Evolutionary conservation across 2,888 invertebrate species (phyloP), one percentile per base, ranked within the genome.

Genomic region (Polydrusus cervinus): DNA sequence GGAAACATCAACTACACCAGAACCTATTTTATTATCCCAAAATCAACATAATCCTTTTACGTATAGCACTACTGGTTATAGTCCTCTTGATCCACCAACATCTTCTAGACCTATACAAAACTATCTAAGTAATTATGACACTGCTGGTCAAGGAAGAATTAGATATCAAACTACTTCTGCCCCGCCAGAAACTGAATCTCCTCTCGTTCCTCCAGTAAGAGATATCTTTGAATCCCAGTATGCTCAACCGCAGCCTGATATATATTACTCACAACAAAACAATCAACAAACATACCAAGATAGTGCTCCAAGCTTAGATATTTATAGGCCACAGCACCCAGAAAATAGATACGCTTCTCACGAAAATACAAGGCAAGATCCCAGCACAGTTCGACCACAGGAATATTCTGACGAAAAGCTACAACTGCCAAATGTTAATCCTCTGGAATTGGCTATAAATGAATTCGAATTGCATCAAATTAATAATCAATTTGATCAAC

Each of bases 401-500:
- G 40, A 75, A 64, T 34, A 61, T 45, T 38, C 34, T 13, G 16
- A 40, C 3, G 66, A 64, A 51, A 53, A 53, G 6, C 11, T 55
- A 8, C 45, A 73, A 40, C 30, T 73, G 7, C 78, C 80, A 11
- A 71, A 81, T 47, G 53, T 80, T 0, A 80, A 78, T 73, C 81
- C 82, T 6, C 53, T 82, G 5, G 81, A 83, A 40, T 53, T 83
- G 20, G 80, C 81, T 0, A 82, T 83, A 47, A 82, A 82, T 64
- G 81, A 81, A n/a, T 84, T 79, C 61, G 84, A 84, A 55, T 61
- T 84, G 18, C 81, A 84, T 76, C 81, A 84, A 80, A 80, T 83
- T 76, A 78, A 85, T 79, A 66, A 76, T 53, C 71, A 83, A 57
- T 66, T 79, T 60, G 72, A 79, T n/a, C 74, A 80, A 30, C 61